These are phyloP conservation scores for Drosophila setifemur DNA, from an alignment of 1,140 invertebrate genomes.

Conservation along the genomic window DNA sequence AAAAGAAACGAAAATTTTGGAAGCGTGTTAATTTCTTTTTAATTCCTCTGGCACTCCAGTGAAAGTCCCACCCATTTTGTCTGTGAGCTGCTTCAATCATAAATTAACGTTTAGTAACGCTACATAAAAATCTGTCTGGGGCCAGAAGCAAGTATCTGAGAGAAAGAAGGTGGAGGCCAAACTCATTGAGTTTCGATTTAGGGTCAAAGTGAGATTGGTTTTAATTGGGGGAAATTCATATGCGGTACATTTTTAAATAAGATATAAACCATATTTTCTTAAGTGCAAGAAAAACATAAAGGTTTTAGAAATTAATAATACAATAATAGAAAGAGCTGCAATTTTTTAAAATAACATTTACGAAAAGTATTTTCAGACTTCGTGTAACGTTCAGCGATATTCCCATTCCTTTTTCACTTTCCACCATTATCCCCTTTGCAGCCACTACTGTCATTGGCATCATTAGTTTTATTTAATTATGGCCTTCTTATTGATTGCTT, in stretches of 20 bases:
- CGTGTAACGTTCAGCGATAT: too few relatives aligned
- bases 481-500: conserved; percentile 77
- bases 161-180: background rate
- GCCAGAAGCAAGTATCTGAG: conserved; percentile 10
- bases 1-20: conserved; percentile 34
- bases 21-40: conserved; percentile 78
- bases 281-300: too few relatives aligned
- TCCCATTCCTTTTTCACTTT: conserved; percentile 12
- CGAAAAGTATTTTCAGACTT: too few relatives aligned
- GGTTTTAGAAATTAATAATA: too few relatives aligned
- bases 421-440: conserved; percentile 59
- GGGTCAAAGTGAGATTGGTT: background rate
- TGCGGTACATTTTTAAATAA: too few relatives aligned
- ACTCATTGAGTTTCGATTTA: background rate
- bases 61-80: conserved; percentile 13
- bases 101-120: conserved; percentile 76
- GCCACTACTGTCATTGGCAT: conserved; percentile 68
- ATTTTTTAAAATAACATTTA: too few relatives aligned
- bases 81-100: conserved; percentile 34
- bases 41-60: conserved; percentile 52
- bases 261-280: too few relatives aligned
- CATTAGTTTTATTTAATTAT: conserved; percentile 82
- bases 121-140: conserved; percentile 74
- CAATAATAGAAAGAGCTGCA: too few relatives aligned
- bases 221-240: too few relatives aligned